Evolutionary conservation across 2,797 vertebrate species (phyloP), one percentile per base, ranked within the genome.

Genomic region (Anguilla obscura): DNA sequence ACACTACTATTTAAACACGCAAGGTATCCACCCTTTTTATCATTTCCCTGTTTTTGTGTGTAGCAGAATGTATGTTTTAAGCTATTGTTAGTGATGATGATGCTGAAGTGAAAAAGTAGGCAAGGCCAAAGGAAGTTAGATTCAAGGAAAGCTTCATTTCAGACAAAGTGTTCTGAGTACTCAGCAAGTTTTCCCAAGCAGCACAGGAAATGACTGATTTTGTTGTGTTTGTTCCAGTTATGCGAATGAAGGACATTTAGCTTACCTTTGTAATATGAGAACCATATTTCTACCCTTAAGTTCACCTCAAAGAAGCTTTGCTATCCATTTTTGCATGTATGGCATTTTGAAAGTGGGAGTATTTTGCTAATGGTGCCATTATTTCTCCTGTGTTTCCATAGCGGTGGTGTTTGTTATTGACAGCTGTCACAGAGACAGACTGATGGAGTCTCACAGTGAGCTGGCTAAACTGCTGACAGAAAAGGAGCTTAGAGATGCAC

Each of bases 1-100:
- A 92, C 98, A 99, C 94, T 99, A 99, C 93, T 99, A 99, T 91
- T 97, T 99, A 71, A 99, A 99, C 94, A 99, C 98, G 0, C 98
- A 99, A 98, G 98, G 98, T 99, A 96, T 94, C 93, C 52, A 2
- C 88, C 0, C 40, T 21, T 84, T 54, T 24, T 58, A 30, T 48
- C 27, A 9, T 30, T 56, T 33, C 12, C 50, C n/a, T 84, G 9
- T 10, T 54, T 79, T 84, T 12, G 21, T 54, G 10, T 52, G 9
- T 56, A 2, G 24, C 33, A 21, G 36, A 76, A 18, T 36, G 33
- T 36, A 76, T 76, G 71, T 76, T 76, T 3, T 33, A 12, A 36
- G 1, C 14, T 76, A 3, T 16, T 76, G 71, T 69, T n/a, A 69
- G n/a, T 14, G 71, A 76, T 36, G 4, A 36, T 16, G 33, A 36